Evolutionary conservation across 2,113 vertebrate genomes (phyloP), one percentile per base, ranked within the genome.

Genomic region (Muntiacus muntjak): DNA sequence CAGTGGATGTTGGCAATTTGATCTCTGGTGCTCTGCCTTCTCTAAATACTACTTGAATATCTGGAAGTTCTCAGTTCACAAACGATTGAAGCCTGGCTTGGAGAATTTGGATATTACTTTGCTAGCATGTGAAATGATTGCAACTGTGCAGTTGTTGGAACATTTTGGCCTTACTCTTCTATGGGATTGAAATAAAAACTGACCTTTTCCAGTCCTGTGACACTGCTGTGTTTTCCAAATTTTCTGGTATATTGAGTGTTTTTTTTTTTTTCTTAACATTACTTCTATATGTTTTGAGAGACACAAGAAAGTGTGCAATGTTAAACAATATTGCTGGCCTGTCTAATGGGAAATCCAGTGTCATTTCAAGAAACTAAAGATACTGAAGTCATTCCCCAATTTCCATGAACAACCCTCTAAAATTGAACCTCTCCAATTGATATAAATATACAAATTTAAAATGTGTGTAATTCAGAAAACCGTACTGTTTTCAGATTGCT

Each of bases 391-490:
- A 97, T 94, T 95, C 96, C 82, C 95, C 96, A 97, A 30, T 97
- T 89, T 40, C 93, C 97, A 95, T 96, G 89, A 94, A 95, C 89
- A 89, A 95, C 47, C 82, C 76, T 98, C 95, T 97, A 98, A 98
- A 98, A 97, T 50, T 97, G 67, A 97, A 93, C 93, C 97, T 98
- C 85, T 91, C 87, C 57, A 86, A 91, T 97, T 96, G 98, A 98
- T 98, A 98, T 95, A 98, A 97, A 98, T 98, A 98, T 97, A 98
- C 96, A 98, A 92, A 98, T 98, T 95, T 98, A 98, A 98, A 98
- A 98, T 89, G 60, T 97, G 97, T 57, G 17, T 87, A 98, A 98
- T 98, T 98, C 98, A 98, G 96, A 98, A 97, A 95, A 89, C 87
- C 96, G 93, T 97, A 98, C 96, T 98, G 97, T 98, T 98, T 98